Base-by-base conservation (phyloP, 1,140 invertebrate genomes). In the Drosophila biarmipes region DNA sequence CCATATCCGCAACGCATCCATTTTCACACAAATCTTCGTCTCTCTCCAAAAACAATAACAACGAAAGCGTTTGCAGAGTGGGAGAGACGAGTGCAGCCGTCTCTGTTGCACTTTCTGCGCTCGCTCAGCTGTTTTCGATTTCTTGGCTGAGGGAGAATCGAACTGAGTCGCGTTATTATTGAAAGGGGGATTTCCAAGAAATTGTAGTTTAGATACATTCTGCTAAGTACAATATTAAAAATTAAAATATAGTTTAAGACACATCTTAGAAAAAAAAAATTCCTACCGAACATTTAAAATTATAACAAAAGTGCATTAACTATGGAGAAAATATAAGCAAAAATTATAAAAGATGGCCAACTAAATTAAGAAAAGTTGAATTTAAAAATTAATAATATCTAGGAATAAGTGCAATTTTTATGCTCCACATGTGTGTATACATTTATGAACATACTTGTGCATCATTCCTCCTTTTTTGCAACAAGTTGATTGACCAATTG, bases 11-110 rank as follows among this genome's bases (percentile, higher is more conserved):
- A 51, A 17, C 38, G 38, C 40, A 53, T 66, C 58, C 43, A 29
- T 43, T 56, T 54, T 61, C 54, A 63, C 67, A 63, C 75, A 59
- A 49, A 71, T 17, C n/a, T 2, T 4, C 8, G 78, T 19, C 52
- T 49, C 52, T 68, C 66, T 45, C 63, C 43, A 64, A 64, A 64
- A 67, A 67, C 63, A 67, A 67, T 67, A 67, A 67, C 45, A 67
- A 64, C 52, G 59, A 63, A 52, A 35, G 45, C 34, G 35, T 34
- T 66, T 64, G 34, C n/a, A 17, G 57, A 66, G 27, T 45, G 46
- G n/a, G 34, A 64, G 34, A 48, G 57, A 62, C 4, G 4, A 62
- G 11, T 62, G 48, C 34, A 40, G 27, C 31, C 38, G 17, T 59
- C 52, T 55, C 46, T 54, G 11, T 48, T 57, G 73, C 72, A 68